Conservation (phyloP, 2,113 vertebrate species). For the Platichthys stellatus region DNA sequence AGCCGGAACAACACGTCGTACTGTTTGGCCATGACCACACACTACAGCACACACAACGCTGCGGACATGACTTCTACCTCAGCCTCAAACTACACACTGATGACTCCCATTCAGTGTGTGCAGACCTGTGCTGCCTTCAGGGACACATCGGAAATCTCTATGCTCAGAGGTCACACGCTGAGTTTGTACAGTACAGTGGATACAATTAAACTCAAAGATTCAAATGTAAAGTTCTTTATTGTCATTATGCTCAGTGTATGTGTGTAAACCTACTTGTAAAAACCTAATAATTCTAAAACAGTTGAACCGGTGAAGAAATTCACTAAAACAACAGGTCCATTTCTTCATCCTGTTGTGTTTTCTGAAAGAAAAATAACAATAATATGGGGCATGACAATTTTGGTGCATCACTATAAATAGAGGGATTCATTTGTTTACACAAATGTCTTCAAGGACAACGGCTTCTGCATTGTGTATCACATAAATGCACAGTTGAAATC, state of each 20-base stretch:
- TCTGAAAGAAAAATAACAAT: slow-evolving; percentile 48
- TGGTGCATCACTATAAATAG: slow-evolving; percentile 72
- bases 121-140: slow-evolving; percentile 23
- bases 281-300: slow-evolving; percentile 10
- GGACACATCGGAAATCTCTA: not conserved
- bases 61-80: slow-evolving; percentile 26
- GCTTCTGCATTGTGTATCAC: slow-evolving; percentile 31
- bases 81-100: not conserved
- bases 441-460: slow-evolving; percentile 64
- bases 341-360: slow-evolving; percentile 44
- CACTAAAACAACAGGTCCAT: slow-evolving; percentile 54
- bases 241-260: too few relatives aligned
- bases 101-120: not conserved
- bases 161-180: not conserved
- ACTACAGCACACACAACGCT: slow-evolving; percentile 17
- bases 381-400: slow-evolving; percentile 28
- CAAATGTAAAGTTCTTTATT: too few relatives aligned
- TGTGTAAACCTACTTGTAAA: too few relatives aligned
- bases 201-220: too few relatives aligned
- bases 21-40: slow-evolving; percentile 88
- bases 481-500: too few relatives aligned
- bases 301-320: slow-evolving; percentile 58
- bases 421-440: slow-evolving; percentile 65
- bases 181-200: not conserved
- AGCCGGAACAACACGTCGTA: slow-evolving; percentile 91